Evolutionary conservation across 1,140 invertebrate genomes (phyloP), one percentile per base, ranked within the genome.

Genomic region (Matsumurasca onukii): DNA sequence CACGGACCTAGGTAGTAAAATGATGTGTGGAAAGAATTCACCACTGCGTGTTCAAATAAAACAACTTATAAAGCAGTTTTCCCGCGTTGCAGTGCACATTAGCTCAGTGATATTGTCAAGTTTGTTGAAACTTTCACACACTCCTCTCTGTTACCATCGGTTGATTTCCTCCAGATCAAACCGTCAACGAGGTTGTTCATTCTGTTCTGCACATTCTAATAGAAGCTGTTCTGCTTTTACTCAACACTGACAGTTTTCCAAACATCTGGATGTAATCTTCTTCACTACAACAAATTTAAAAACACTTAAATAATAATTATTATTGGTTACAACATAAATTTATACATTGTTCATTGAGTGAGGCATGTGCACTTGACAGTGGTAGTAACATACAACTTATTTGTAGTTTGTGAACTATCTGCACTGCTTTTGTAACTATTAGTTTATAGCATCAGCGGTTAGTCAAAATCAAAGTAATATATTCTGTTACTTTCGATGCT

Each of bases 151-250:
- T 3, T 13, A 29, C 25, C 9, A 24, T 59, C 2, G 24, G 12
- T 59, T 3, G 3, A 59, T 29, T 59, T 59, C 22, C 2, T 22
- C 30, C 5, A n/a, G n/a, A 59, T 13, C 30, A 59, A 59, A 27
- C 2, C 9, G 25, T 59, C 25, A 22, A 27, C 30, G 30, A 59
- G 22, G 9, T 29, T 24, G 25, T 29, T 59, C 55, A 59, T 59
- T 59, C 25, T 59, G 9, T 59, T 59, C 25, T 59, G 55, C n/a
- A n/a, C 9, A 59, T 59, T 59, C 30, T 59, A 12, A 22, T 27
- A 2, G 55, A 27, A 27, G 24, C 55, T 59, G 55, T 27, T 59
- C 25, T 59, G 9, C 15, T 22, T 59, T 59, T 25, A 15, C 25
- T 59, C 12, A 29, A 39, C 17, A 17, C 34, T 9, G 34, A 39